Evolutionary conservation across 2,113 vertebrate genomes (phyloP).

Genomic region (Bettongia penicillata): DNA sequence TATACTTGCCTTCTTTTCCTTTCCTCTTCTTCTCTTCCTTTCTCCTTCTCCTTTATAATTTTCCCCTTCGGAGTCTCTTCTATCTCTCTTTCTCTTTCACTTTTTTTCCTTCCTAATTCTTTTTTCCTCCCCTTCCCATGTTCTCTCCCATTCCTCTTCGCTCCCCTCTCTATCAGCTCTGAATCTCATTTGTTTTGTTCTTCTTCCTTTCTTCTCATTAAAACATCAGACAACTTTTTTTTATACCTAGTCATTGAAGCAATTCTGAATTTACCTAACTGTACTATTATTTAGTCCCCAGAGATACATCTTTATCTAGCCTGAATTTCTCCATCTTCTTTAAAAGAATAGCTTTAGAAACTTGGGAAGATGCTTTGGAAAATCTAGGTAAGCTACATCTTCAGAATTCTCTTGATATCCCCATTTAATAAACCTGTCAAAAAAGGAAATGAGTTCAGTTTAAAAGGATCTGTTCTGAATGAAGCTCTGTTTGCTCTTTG

Average conservation of each 20-base stretch:
- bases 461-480: background rate
- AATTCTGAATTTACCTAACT: background rate
- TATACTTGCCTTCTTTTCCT: background rate
- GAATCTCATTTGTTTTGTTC: background rate
- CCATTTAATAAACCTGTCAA: background rate
- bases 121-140: background rate
- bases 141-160: background rate
- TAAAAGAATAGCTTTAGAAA: background rate
- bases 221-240: background rate
- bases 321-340: background rate
- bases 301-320: background rate
- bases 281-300: background rate
- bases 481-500: background rate
- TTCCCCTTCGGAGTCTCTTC: background rate
- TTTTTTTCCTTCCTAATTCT: background rate
- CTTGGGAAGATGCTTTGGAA: background rate
- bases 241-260: background rate
- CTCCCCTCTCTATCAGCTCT: background rate
- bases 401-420: background rate
- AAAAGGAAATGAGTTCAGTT: background rate
- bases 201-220: background rate
- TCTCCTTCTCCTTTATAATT: too few relatives aligned
- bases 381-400: background rate
- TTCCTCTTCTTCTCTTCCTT: background rate
- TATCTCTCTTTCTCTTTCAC: background rate